A percentile compares a stretch with the other conserved stretches of the same genome.
phyloP scores from a whole-genome alignment of 2,113 vertebrate species.

The Prochilodus magdalenae region DNA sequence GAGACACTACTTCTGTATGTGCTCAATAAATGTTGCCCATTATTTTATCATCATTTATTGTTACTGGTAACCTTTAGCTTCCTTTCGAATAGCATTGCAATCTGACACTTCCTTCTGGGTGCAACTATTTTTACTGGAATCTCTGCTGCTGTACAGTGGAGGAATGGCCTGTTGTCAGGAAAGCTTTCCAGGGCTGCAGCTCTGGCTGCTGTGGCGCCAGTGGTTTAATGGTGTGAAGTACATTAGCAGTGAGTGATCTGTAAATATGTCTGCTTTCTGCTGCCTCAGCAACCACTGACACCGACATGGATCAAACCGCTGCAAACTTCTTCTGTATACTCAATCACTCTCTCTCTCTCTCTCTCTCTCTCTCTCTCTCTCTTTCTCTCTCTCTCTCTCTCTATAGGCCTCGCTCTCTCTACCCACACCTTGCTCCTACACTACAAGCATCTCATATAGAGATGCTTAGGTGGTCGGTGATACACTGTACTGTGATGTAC shows the following conservation, averaged over 20 bases:
- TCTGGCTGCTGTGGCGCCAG: constrained; percentile 52
- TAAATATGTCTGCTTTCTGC: constrained; percentile 78
- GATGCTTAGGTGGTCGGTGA: not conserved
- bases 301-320: constrained; percentile 73
- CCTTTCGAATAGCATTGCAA: too few species aligned
- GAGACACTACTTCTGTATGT: too few species aligned
- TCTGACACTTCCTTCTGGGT: too few species aligned
- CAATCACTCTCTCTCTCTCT: constrained; percentile 23
- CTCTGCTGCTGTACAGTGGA: constrained; percentile 16
- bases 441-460: not conserved
- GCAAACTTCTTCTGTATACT: constrained; percentile 34
- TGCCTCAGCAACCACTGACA: constrained; percentile 70
- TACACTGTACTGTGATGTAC: not conserved
- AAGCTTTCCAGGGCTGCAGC: constrained; percentile 33
- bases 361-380: constrained; percentile 15
- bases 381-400: constrained; percentile 16
- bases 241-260: constrained; percentile 72
- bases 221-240: constrained; percentile 68
- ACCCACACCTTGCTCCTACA: not conserved
- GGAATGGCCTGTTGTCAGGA: constrained; percentile 45
- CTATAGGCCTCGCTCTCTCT: not conserved
- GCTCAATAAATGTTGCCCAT: too few species aligned
- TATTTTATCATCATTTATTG: too few species aligned
- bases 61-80: too few species aligned
- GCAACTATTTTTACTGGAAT: constrained; percentile 31